Base-by-base conservation (phyloP, 2,113 vertebrate species). In the Takifugu bimaculatus region DNA sequence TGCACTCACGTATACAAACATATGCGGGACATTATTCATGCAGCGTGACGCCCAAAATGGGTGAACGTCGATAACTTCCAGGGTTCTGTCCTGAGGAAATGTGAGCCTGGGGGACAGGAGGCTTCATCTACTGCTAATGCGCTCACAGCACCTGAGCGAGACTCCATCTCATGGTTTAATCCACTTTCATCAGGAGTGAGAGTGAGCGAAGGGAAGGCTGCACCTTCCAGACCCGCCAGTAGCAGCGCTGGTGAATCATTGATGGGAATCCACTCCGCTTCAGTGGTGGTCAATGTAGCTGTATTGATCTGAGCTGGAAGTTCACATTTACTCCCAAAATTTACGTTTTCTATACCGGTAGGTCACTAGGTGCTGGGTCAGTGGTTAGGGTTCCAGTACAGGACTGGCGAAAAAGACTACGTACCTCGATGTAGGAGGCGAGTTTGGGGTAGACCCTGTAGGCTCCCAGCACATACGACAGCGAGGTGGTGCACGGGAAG, bases 361-460 rank as follows among this genome's bases (percentile, higher is more conserved):
- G 7, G 29, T 32, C 29, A 4, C 7, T 4, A 1, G 29, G 29
- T 32, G 1, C 29, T 5, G 29, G 29, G 29, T 32, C 29, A 32
- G 29, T 32, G 29, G 5, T 32, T 6, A 32, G 29, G 7, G 29
- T 32, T 32, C 29, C 29, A 32, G 29, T 32, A 32, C 29, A 32
- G 29, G 29, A 32, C 29, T 32, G 29, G 29, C 5, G 5, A 32
- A 32, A 32, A 32, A 4, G 50, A 15, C 32, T 50, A 10, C 35
- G 50, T 90, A 99, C 96, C 95, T 96, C 94, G 74, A 98, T 96
- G 71, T 98, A 99, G 75, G 81, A 68, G 26, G 87, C 65, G 13
- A 98, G 89, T 53, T 86, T 89, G 25, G 94, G 93, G 80, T 95
- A 95, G 68, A 98, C 96, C 49, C 91, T 91, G 75, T 86, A 90